phyloP scores from a whole-genome alignment of 2,888 invertebrate species.

The Dimorphilus gyrociliatus region DNA sequence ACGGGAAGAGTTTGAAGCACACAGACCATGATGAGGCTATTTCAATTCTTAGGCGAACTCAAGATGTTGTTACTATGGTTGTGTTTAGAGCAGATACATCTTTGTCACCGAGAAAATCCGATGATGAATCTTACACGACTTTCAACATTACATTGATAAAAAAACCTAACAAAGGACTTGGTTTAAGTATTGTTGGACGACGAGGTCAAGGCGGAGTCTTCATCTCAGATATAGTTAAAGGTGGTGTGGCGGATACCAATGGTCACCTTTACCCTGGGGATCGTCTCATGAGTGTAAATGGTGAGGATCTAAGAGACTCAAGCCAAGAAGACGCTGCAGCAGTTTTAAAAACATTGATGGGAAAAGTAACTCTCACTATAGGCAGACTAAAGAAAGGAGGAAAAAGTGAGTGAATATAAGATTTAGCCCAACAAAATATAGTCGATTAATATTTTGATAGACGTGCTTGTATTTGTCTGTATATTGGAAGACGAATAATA shows the following conservation, averaged over 20 bases:
- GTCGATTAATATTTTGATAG: too few relatives aligned
- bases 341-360: conserved; percentile 67
- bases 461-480: conserved; percentile 20
- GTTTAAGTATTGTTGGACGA: conserved; percentile 60
- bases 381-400: conserved; percentile 63
- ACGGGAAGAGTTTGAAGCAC: too few relatives aligned
- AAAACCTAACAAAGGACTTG: conserved; percentile 60
- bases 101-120: not conserved
- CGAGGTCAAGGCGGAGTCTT: conserved; percentile 61
- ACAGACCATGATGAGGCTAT: too few relatives aligned
- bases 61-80: conserved; percentile 60
- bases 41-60: conserved; percentile 56
- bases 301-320: conserved; percentile 48
- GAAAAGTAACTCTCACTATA: conserved; percentile 64
- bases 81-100: conserved; percentile 49
- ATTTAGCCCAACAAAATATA: conserved; percentile 33
- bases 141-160: conserved; percentile 56
- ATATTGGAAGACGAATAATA: conserved; percentile 3
- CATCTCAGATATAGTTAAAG: conserved; percentile 78
- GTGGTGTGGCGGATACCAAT: conserved; percentile 67
- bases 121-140: conserved; percentile 1
- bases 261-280: conserved; percentile 81
- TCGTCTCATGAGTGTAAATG: conserved; percentile 70
- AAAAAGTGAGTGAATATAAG: conserved; percentile 31
- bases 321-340: conserved; percentile 68